Base-by-base conservation (phyloP, 1,140 invertebrate species). In the Dendrolimus punctatus region DNA sequence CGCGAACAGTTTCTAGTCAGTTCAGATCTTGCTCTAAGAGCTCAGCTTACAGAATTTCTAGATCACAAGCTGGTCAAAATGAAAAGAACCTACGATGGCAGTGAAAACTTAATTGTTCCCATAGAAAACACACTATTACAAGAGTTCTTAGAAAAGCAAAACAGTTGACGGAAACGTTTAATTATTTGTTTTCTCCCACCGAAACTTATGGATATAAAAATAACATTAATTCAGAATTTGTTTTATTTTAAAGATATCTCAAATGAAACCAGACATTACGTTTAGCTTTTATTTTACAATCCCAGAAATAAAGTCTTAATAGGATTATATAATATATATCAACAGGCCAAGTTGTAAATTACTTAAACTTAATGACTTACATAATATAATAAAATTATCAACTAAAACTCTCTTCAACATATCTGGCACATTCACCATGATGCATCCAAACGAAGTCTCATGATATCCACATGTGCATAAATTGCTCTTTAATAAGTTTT, bases 31-130 rank as follows among this genome's bases (percentile, higher is more conserved):
- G 95, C 95, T 1, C 77, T 99, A 39, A 89, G 95, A 60, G 92
- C 95, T 4, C 96, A 98, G 68, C 85, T 99, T 2, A 96, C 94
- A 1, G 97, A 99, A 88, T 99, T 98, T 80, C 88, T 94, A 46
- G 96, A 99, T 85, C 97, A 99, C 79, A 96, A 97, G 76, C 88
- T 99, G 49, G 90, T 98, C 0, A 94, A 93, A 79, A 91, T 90
- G 9, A 95, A 94, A 71, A 91, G 94, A 64, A 93, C 91, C 51
- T 80, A 88, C 8, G 95, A 96, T 80, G 95, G 95, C 40, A 90
- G 91, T 46, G 96, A 98, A 77, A 91, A 94, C 71, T 83, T 98
- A 6, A 70, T 90, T 5, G 95, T 98, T 78, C 95, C 95, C 6
- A 90, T 97, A 42, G 92, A 95, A 65, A 90, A 89, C 66, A 67